Conservation (phyloP, 2,888 invertebrate genomes). For the Tipula confusa region DNA sequence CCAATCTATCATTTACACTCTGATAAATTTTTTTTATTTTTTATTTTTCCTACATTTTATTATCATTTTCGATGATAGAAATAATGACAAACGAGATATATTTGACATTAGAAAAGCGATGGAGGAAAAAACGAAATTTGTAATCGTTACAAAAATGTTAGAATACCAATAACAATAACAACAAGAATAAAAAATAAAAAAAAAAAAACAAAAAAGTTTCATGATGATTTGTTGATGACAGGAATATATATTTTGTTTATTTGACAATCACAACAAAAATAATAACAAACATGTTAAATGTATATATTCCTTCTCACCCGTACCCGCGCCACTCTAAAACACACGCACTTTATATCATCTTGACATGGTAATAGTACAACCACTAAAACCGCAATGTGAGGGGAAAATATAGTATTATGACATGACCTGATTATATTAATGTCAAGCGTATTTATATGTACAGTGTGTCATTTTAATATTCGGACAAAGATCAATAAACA, state of each 20-base stretch:
- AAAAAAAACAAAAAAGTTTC: not conserved
- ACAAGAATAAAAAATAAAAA: no score
- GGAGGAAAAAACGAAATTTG: slow-evolving; percentile 17
- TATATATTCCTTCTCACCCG: not conserved
- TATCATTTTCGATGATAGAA: slow-evolving; percentile 25
- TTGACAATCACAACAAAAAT: not conserved
- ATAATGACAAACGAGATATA: slow-evolving; percentile 16
- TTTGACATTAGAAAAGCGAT: not conserved
- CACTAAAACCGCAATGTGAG: not conserved
- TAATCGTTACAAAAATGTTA: slow-evolving; percentile 20
- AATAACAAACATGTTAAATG: slow-evolving; percentile 9
- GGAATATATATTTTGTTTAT: slow-evolving; percentile 8
- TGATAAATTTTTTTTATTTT: not conserved
- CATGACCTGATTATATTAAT: not conserved
- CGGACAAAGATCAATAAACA: no score
- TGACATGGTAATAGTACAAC: slow-evolving; percentile 20
- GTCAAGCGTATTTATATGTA: not conserved
- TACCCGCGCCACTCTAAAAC: not conserved
- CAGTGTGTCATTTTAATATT: no score
- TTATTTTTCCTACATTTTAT: not conserved
- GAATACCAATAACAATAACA: no score
- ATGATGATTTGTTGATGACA: slow-evolving; percentile 20
- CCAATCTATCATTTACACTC: slow-evolving; percentile 25
- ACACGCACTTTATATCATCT: not conserved
- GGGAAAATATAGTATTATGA: not conserved